phyloP scores from a whole-genome alignment of 2,797 vertebrate species.

The Sebastolobus alascanus region DNA sequence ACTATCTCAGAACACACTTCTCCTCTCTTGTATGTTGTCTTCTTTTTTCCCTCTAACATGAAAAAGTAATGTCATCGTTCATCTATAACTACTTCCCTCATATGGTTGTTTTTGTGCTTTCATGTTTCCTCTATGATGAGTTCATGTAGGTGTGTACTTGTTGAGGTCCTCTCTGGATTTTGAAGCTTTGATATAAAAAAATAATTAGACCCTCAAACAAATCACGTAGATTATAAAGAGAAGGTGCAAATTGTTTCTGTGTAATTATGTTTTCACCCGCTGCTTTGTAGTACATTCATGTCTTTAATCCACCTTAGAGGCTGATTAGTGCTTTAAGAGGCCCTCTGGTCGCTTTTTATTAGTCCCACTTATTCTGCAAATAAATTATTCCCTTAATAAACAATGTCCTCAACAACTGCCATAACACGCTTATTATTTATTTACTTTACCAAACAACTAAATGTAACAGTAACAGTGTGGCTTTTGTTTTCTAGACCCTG shows the following conservation, averaged over 20 bases:
- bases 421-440: background rate
- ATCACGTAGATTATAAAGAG: background rate
- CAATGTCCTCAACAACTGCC: background rate
- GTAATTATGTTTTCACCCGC: conserved; percentile 24
- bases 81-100: background rate
- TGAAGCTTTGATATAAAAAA: background rate
- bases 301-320: conserved; percentile 9
- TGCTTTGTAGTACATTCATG: conserved; percentile 7
- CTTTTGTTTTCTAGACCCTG: background rate
- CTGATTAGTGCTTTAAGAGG: conserved; percentile 4
- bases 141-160: background rate
- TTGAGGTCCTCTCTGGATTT: background rate
- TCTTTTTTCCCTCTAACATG: background rate
- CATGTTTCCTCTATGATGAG: background rate
- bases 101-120: background rate
- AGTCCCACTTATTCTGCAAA: background rate
- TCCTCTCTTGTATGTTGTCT: background rate
- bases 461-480: background rate
- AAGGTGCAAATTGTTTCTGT: background rate
- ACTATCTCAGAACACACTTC: background rate
- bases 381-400: background rate
- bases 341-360: background rate
- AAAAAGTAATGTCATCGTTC: background rate
- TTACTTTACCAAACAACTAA: background rate
- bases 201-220: conserved; percentile 10